Evolutionary conservation across 2,888 invertebrate genomes (phyloP), one percentile per base, ranked within the genome.

Genomic region (Pachymerium ferrugineum): DNA sequence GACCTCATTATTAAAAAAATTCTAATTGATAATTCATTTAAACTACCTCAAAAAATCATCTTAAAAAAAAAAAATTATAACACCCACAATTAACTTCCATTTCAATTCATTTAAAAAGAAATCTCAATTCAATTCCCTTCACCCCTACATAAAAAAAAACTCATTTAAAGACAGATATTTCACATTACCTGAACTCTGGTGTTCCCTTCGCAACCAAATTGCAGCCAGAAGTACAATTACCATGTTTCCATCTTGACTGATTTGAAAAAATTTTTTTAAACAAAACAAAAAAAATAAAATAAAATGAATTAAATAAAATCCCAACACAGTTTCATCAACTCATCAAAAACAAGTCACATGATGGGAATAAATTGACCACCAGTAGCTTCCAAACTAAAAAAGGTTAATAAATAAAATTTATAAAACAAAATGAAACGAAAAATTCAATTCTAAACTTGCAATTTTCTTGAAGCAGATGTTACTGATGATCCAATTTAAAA

Each of bases 191-290:
- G 31, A 35, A 14, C 16, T 33, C 22, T 35, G 33, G n/a, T 30
- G 35, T 30, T 70, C 70, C 30, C 70, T 30, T 35, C 70, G 30
- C 70, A 70, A 22, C 70, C 31, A 70, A 31, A 70, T 70, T 29
- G 70, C 70, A 25, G 70, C 70, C 33, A 70, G 70, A 29, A 70
- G 33, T 29, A 70, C 35, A 16, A 70, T 70, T 31, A 70, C 70
- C 70, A 70, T 70, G 70, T 29, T 70, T 30, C 70, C 70, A 70
- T 70, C 31, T 16, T 33, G 70, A 30, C 68, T 28, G 19, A 14
- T 16, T 8, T 8, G 47, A 47, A 47, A 22, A 22, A 22, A 47
- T 47, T 47, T n/a, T n/a, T n/a, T n/a, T n/a, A n/a, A n/a, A n/a
- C n/a, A n/a, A n/a, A n/a, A n/a, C n/a, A n/a, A n/a, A n/a, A n/a